A percentile compares a stretch with the other conserved stretches of the same genome.
phyloP scores from a whole-genome alignment of 2,888 invertebrate genomes.

The Ecdyonurus torrentis region DNA sequence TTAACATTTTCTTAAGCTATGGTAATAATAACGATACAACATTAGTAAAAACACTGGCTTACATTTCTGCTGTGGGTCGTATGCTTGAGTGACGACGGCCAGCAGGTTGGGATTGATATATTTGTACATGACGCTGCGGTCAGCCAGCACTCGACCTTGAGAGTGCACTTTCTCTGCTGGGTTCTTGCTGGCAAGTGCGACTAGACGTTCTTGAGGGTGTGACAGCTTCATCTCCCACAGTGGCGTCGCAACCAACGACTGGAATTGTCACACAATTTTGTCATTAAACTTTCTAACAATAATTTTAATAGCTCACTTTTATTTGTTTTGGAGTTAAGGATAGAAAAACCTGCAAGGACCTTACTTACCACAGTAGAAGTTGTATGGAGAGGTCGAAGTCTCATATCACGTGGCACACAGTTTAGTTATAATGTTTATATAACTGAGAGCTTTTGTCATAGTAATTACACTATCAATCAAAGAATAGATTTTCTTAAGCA shows the following conservation, averaged over 20 bases:
- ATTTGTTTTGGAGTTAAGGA: too few species aligned
- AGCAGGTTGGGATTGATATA: conserved; percentile 96
- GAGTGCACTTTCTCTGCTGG: conserved; percentile 70
- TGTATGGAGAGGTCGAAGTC: too few species aligned
- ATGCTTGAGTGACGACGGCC: conserved; percentile 62
- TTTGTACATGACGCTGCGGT: conserved; percentile 94
- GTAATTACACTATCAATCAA: too few species aligned
- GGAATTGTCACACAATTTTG: conserved; percentile 13
- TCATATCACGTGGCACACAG: too few species aligned
- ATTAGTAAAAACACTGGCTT: conserved; percentile 16
- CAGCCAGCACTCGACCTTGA: conserved; percentile 85
- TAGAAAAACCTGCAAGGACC: too few species aligned
- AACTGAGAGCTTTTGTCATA: too few species aligned
- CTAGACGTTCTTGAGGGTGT: conserved; percentile 40
- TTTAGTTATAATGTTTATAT: too few species aligned
- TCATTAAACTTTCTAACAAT: too few species aligned
- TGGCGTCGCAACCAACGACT: conserved; percentile 40
- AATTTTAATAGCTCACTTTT: too few species aligned
- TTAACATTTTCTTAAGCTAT: background rate
- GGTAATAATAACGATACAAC: background rate
- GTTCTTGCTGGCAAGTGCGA: conserved; percentile 44
- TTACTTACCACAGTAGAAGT: too few species aligned
- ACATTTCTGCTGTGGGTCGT: conserved; percentile 61
- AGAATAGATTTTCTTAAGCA: too few species aligned
- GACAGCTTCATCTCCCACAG: conserved; percentile 61